Base-by-base conservation (phyloP, 2,888 invertebrate genomes). In the Amphiduros pacificus region DNA sequence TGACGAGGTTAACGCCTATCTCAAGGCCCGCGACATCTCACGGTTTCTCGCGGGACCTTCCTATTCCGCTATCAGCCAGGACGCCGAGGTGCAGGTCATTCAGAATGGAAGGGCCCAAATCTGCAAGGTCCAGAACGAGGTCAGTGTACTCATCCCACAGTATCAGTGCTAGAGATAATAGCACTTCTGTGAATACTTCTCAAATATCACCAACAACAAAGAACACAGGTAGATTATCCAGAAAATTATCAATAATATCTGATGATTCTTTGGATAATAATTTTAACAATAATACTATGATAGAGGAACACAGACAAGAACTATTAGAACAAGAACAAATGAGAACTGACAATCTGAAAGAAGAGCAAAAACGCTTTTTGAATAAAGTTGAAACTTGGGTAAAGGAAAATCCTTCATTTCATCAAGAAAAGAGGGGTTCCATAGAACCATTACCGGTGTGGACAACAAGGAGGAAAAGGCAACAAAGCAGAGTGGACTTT, bases 241-340 rank as follows among this genome's bases (percentile, higher is more conserved):
- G n/a, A n/a, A n/a, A n/a, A n/a, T n/a, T n/a, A n/a, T n/a, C n/a
- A n/a, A n/a, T n/a, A n/a, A n/a, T 51, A 2, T 67, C 66, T 29
- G 70, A 71, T 17, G 66, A 69, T 55, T 63, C 68, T 9, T 66
- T 72, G n/a, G n/a, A n/a, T n/a, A 36, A 17, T 36, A 17, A 14
- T 36, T 36, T 36, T 36, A 17, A 36, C 36, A 17, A 36, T 36
- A 36, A 17, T 17, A 17, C 36, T 14, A 36, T 74, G 11, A 72
- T 66, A 58, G 77, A 76, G 48, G 75, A 75, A 52, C 64, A 75
- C 17, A 69, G 77, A 5, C 71, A 73, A 51, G 73, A 74, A 62
- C 63, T 77, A 14, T 51, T 79, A 22, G 69, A 73, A 50, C 70
- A 73, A 28, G 76, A 78, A 68, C 62, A 69, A 26, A 36, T 65